Percentiles rank a stretch among this genome's conserved stretches.
Evolutionary conservation across 1,140 invertebrate genomes (phyloP).

Genomic region (Formica exsecta): DNA sequence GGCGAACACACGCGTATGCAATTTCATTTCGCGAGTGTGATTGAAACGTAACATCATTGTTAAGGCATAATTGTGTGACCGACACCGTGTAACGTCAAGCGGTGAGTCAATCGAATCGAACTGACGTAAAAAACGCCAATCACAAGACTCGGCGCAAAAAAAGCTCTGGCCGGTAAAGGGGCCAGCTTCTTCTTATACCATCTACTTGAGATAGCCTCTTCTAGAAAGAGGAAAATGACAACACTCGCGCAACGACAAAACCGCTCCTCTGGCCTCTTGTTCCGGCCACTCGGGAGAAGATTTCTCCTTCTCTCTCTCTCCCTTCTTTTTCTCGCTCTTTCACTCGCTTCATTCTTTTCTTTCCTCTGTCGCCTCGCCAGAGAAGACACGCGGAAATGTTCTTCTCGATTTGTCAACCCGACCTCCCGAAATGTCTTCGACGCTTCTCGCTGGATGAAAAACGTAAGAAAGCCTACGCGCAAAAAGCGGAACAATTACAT

Average conservation of each 20-base stretch:
- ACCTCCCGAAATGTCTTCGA: constrained; percentile 56
- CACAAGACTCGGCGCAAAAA: constrained; percentile 74
- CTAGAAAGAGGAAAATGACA: constrained; percentile 63
- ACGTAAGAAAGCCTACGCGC: constrained; percentile 17
- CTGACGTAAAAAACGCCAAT: constrained; percentile 79
- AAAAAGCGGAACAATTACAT: constrained; percentile 27
- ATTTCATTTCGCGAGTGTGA: constrained; percentile 77
- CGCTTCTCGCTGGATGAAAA: constrained; percentile 39
- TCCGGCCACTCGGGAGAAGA: constrained; percentile 41
- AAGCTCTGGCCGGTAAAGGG: constrained; percentile 72
- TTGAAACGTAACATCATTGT: constrained; percentile 86
- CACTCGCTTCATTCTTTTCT: neutral
- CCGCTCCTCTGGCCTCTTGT: constrained; percentile 47
- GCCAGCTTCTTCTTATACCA: constrained; percentile 57
- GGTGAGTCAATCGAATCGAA: no score
- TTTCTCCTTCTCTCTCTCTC: constrained; percentile 31
- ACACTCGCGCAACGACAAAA: constrained; percentile 58
- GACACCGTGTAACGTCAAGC: constrained; percentile 78
- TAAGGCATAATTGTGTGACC: constrained; percentile 82
- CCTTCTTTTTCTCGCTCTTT: constrained; percentile 12
- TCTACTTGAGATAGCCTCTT: constrained; percentile 36
- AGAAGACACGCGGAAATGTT: constrained; percentile 30
- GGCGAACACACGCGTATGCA: constrained; percentile 47
- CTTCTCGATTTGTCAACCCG: constrained; percentile 66
- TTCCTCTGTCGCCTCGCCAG: neutral